Base-by-base conservation (phyloP, 2,113 vertebrate genomes). In the Montifringilla adamsi region DNA sequence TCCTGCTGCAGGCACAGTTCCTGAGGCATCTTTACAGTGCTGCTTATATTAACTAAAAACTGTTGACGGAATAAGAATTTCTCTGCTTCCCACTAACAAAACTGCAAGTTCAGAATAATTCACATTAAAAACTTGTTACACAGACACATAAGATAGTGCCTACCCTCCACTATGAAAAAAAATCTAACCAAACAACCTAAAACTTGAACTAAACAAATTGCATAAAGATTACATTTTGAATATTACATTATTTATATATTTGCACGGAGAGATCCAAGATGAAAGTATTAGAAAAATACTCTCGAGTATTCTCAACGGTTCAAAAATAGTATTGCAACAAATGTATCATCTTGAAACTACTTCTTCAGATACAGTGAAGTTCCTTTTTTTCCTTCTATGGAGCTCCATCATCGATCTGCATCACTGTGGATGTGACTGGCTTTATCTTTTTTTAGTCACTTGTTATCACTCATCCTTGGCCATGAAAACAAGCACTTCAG, bases 391-490 rank as follows among this genome's bases (percentile, higher is more conserved):
- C 31, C 60, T 72, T 80, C 35, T 39, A 12, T n/a, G 47, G 13
- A 63, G 39, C 33, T 74, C 41, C 30, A 0, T 37, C 59, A 89
- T 35, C 0, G 0, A 33, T 50, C 47, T 70, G 37, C 13, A 55
- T 41, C 47, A 68, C 53, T 49, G 22, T 37, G 44, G 35, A 55
- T 59, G 24, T 59, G 44, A 77, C 13, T 75, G 22, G 15, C 41
- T 88, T 35, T 43, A 26, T 70, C 35, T 30, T 81, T 80, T 56
- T 44, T 8, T 60, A 82, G 18, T 64, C 56, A 26, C 4, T 2
- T 50, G 28, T 86, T 77, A 78, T n/a, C 21, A 75, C 8, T 78
- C 27, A 64, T 60, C 39, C 18, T 55, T 60, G 41, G 13, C 56
- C 76, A 30, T 62, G 53, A 82, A 91, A 89, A 81, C 33, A 84